Conservation (phyloP, 2,888 invertebrate genomes). For the Sarcophaga variegata region DNA sequence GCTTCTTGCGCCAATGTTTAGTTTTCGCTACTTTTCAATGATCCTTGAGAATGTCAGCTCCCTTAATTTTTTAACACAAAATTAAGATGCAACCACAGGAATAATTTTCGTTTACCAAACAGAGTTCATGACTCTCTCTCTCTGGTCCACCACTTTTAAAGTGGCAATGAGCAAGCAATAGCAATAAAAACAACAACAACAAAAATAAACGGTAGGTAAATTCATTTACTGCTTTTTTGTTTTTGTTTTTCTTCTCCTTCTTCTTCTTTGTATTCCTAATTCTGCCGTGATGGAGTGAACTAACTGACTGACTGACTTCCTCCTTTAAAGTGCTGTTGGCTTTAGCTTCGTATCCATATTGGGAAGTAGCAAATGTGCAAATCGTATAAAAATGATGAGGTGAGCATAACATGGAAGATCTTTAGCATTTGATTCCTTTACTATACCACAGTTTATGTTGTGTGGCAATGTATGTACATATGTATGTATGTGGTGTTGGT, state of each 20-base stretch:
- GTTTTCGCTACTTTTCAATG: slow-evolving; percentile 40
- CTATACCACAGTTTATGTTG: background rate
- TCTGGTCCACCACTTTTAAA: slow-evolving; percentile 24
- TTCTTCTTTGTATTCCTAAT: background rate
- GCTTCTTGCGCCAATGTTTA: slow-evolving; percentile 24
- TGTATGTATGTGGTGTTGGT: background rate
- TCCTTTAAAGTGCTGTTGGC: slow-evolving; percentile 50
- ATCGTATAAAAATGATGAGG: slow-evolving; percentile 42
- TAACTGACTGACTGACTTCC: slow-evolving; percentile 49
- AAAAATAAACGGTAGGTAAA: slow-evolving; percentile 32
- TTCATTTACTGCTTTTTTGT: background rate
- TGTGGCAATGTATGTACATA: too few species aligned
- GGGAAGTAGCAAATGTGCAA: slow-evolving; percentile 11
- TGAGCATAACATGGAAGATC: slow-evolving; percentile 25
- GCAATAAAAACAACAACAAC: background rate
- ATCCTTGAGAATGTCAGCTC: slow-evolving; percentile 65
- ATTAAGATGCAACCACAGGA: slow-evolving; percentile 64
- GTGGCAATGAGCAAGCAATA: background rate
- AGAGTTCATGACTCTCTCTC: slow-evolving; percentile 37
- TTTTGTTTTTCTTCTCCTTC: background rate
- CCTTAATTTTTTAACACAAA: slow-evolving; percentile 53
- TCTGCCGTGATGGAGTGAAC: background rate
- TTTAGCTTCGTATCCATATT: background rate
- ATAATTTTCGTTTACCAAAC: slow-evolving; percentile 47
- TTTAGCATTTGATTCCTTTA: slow-evolving; percentile 37